phyloP scores from a whole-genome alignment of 2,797 vertebrate species.

The Lepidocolaptes lacrymiger region DNA sequence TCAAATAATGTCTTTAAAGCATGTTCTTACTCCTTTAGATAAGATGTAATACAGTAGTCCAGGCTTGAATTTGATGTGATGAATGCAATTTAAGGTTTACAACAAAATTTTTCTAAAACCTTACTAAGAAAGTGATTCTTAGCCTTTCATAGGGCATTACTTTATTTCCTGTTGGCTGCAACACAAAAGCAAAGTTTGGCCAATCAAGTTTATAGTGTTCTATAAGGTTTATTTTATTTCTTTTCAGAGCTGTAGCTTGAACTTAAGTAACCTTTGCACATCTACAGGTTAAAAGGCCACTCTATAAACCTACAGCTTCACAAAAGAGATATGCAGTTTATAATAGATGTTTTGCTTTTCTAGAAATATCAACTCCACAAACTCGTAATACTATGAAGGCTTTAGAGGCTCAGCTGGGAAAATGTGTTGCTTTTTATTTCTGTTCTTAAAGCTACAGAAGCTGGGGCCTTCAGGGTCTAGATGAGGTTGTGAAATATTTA shows the following conservation, averaged over 20 bases:
- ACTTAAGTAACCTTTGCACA: neutral
- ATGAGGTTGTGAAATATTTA: neutral
- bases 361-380: neutral
- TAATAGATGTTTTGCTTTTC: neutral
- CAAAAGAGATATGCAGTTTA: neutral
- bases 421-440: neutral
- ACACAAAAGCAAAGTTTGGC: neutral
- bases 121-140: neutral
- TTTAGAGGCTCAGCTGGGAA: neutral
- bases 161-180: neutral
- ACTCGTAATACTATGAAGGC: neutral
- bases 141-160: neutral
- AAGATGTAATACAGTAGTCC: neutral
- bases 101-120: neutral
- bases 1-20: neutral
- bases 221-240: neutral
- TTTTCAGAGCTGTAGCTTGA: neutral
- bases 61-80: neutral
- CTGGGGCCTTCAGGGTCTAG: neutral
- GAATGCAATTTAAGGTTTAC: neutral
- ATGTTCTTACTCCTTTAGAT: neutral
- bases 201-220: neutral
- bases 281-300: neutral
- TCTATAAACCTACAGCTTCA: neutral
- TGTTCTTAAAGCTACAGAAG: neutral